phyloP scores from a whole-genome alignment of 1,140 invertebrate species.

The Spodoptera litura region DNA sequence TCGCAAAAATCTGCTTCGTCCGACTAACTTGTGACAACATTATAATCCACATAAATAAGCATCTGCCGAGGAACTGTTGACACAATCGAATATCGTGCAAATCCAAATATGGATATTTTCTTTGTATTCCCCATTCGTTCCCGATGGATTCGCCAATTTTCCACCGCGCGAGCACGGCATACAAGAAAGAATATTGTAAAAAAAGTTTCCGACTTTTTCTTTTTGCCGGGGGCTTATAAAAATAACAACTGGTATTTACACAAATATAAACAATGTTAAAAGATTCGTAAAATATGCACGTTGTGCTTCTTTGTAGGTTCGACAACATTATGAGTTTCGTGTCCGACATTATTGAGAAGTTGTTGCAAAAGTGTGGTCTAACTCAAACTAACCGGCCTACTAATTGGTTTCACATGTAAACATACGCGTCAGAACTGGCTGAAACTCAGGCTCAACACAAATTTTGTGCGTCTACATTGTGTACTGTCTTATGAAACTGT shows the following conservation, averaged over 20 bases:
- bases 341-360: not conserved
- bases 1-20: too few species aligned
- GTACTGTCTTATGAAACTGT: constrained; percentile 7
- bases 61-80: constrained; percentile 7
- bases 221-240: constrained; percentile 34
- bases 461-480: constrained; percentile 13
- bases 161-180: constrained; percentile 46
- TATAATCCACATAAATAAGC: constrained; percentile 25
- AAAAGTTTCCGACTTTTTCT: constrained; percentile 12
- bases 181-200: constrained; percentile 44
- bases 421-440: not conserved
- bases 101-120: constrained; percentile 35
- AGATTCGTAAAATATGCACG: constrained; percentile 12
- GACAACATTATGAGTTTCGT: not conserved
- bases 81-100: constrained; percentile 34
- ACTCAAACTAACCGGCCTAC: constrained; percentile 28
- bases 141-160: constrained; percentile 52
- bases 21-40: constrained; percentile 14
- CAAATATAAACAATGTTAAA: constrained; percentile 22
- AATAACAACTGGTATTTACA: constrained; percentile 36
- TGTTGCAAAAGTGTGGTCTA: constrained; percentile 8
- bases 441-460: constrained; percentile 2
- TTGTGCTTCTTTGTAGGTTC: not conserved
- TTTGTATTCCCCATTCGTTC: constrained; percentile 37
- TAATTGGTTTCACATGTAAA: constrained; percentile 20